phyloP scores from a whole-genome alignment of 2,888 invertebrate genomes.

The Drosophila maculinotata region DNA sequence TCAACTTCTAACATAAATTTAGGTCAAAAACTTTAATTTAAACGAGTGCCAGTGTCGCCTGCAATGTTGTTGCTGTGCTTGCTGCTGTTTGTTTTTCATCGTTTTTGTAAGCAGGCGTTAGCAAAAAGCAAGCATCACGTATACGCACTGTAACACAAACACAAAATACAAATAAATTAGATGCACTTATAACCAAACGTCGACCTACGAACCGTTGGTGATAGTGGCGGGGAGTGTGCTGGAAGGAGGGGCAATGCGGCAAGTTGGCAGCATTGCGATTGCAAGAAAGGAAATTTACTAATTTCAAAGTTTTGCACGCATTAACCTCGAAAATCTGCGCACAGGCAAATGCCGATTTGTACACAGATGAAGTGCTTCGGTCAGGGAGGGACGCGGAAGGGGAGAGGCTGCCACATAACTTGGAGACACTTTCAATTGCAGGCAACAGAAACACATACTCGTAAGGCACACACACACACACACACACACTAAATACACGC shows the following conservation, averaged over 20 bases:
- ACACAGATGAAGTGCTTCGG: constrained; percentile 23
- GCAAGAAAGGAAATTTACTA: constrained; percentile 76
- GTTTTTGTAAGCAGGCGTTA: constrained; percentile 31
- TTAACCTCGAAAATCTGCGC: constrained; percentile 79
- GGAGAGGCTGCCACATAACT: constrained; percentile 37
- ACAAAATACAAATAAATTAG: constrained; percentile 81
- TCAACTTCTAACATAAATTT: constrained; percentile 81
- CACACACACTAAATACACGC: neutral
- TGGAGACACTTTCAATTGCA: constrained; percentile 61
- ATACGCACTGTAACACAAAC: constrained; percentile 75
- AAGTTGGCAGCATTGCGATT: constrained; percentile 48
- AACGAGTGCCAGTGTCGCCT: constrained; percentile 71
- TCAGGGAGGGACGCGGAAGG: neutral
- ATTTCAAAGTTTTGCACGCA: constrained; percentile 80
- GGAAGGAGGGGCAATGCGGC: constrained; percentile 3
- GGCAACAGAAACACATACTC: constrained; percentile 28
- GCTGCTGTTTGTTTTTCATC: constrained; percentile 21
- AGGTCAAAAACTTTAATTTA: constrained; percentile 78
- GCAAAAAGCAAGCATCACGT: constrained; percentile 59
- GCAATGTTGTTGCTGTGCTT: constrained; percentile 53
- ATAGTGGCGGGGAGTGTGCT: neutral
- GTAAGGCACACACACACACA: constrained; percentile 13
- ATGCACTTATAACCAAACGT: constrained; percentile 65
- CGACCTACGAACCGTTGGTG: too few species aligned
- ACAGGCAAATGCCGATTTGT: constrained; percentile 68